Conservation (phyloP, 2,113 vertebrate species). For the Sinosuthora webbiana region DNA sequence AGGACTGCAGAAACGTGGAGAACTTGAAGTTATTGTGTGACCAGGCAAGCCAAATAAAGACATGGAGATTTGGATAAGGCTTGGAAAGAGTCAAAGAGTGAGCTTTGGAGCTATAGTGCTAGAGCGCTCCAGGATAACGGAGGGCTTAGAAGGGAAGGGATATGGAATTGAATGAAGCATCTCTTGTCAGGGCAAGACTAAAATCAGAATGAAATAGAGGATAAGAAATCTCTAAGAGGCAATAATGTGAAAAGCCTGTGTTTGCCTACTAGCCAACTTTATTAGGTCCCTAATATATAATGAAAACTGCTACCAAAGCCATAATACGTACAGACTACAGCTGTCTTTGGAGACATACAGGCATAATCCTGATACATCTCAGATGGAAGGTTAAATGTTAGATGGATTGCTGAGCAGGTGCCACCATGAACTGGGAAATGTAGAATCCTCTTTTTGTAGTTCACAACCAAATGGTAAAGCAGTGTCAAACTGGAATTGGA, state of each 20-base stretch:
- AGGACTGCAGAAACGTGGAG: not conserved
- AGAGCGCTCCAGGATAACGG: not conserved
- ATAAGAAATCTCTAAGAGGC: not conserved
- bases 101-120: fast-evolving
- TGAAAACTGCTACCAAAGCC: not conserved
- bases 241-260: not conserved
- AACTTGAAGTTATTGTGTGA: not conserved
- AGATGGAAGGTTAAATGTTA: not conserved
- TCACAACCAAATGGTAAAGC: not conserved
- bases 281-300: not conserved
- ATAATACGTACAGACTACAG: not conserved
- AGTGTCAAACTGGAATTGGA: not conserved
- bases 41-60: not conserved
- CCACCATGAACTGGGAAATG: not conserved
- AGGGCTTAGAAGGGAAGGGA: not conserved
- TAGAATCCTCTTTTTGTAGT: not conserved
- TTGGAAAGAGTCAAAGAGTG: not conserved
- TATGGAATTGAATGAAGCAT: not conserved
- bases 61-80: not conserved
- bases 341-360: fast-evolving
- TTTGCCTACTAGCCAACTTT: not conserved
- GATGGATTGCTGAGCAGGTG: not conserved
- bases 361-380: not conserved
- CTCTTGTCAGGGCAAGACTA: not conserved
- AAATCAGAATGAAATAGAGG: not conserved